Evolutionary conservation across 2,797 vertebrate genomes (phyloP).

Genomic region (Naso thynnoides): DNA sequence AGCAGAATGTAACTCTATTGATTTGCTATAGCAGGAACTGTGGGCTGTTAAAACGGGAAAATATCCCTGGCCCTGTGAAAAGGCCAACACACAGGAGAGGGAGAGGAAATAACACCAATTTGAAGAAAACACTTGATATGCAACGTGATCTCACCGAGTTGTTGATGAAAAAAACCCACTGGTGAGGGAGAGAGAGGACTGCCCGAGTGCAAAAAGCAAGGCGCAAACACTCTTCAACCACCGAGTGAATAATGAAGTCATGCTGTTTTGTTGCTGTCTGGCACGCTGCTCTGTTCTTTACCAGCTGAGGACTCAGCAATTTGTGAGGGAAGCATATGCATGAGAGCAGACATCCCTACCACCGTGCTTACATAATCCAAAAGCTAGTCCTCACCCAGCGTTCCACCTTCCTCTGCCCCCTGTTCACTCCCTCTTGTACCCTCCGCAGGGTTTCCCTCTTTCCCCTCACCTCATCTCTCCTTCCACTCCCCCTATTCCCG

Average conservation of each 20-base stretch:
- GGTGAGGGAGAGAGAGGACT: conserved; percentile 10
- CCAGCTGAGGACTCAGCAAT: neutral
- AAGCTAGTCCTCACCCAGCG: conserved; percentile 4
- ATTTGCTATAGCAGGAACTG: conserved; percentile 62
- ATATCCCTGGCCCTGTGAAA: conserved; percentile 37
- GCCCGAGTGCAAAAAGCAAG: conserved; percentile 17
- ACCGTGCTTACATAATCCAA: conserved; percentile 39
- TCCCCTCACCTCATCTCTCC: conserved; percentile 32
- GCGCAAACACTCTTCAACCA: neutral
- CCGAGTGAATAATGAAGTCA: conserved; percentile 17
- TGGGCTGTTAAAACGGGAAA: conserved; percentile 53
- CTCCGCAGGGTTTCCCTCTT: conserved; percentile 28
- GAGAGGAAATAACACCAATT: conserved; percentile 40
- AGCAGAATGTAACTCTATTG: conserved; percentile 63
- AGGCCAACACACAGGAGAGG: conserved; percentile 27
- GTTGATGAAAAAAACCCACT: conserved; percentile 48
- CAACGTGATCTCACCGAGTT: conserved; percentile 42
- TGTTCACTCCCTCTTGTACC: conserved; percentile 6
- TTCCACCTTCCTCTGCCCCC: conserved; percentile 4
- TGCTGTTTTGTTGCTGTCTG: conserved; percentile 12
- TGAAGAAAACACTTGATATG: conserved; percentile 60
- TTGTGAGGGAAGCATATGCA: conserved; percentile 17
- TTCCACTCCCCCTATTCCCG: conserved; percentile 28
- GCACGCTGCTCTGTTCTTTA: conserved; percentile 11
- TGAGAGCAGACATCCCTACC: conserved; percentile 20